phyloP scores from a whole-genome alignment of 2,113 vertebrate genomes.

The Barbus barbus region DNA sequence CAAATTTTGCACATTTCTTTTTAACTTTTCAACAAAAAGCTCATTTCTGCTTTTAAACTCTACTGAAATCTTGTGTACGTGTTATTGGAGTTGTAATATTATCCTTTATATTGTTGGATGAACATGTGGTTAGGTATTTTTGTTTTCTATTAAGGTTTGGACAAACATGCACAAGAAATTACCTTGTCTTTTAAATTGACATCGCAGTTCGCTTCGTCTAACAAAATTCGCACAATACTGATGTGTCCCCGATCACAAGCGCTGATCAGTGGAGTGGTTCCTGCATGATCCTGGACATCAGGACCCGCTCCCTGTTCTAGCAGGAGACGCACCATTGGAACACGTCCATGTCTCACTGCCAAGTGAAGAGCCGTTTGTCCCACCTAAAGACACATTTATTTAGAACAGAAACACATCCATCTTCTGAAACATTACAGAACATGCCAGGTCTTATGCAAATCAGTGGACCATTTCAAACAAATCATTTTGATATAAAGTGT shows the following conservation, averaged over 20 bases:
- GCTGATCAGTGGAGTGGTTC: constrained; percentile 87
- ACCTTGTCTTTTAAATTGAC: constrained; percentile 80
- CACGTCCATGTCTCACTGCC: constrained; percentile 85
- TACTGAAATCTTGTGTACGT: no score
- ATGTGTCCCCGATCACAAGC: constrained; percentile 85
- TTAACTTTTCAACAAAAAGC: no score
- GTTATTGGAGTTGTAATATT: neutral
- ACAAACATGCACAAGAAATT: constrained; percentile 53
- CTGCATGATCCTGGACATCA: constrained; percentile 81
- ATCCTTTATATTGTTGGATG: no score
- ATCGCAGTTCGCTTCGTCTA: constrained; percentile 81
- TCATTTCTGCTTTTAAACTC: no score
- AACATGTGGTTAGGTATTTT: neutral
- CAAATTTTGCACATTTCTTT: neutral
- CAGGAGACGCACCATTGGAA: constrained; percentile 82
- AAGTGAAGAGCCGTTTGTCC: constrained; percentile 89
- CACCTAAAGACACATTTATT: constrained; percentile 68
- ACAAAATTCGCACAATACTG: constrained; percentile 80
- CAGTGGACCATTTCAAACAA: neutral
- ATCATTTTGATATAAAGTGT: neutral
- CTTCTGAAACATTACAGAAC: neutral
- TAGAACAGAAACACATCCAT: neutral
- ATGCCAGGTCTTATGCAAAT: neutral
- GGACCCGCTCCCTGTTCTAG: constrained; percentile 79
- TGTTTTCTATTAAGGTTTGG: neutral